A percentile compares a stretch with the other conserved stretches of the same genome.
These are phyloP conservation scores for Phengaris alcon DNA, from an alignment of 2,888 invertebrate genomes.

Conservation along the genomic window DNA sequence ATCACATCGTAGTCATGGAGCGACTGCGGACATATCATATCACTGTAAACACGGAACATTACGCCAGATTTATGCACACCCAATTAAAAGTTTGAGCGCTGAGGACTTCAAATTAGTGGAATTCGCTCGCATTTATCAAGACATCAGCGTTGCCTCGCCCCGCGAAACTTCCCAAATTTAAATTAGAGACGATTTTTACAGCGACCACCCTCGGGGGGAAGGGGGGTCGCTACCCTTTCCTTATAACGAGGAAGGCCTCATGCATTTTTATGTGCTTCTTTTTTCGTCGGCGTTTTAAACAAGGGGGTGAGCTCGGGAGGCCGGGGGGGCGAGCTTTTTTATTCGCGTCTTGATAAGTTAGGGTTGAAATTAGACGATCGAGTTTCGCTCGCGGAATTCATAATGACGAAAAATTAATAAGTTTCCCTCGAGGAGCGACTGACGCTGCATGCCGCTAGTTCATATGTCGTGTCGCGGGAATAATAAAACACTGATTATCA, in stretches of 20 bases:
- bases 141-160: conserved; percentile 75
- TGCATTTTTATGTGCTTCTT: conserved; percentile 81
- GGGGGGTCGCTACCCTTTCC: conserved; percentile 77
- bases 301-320: conserved; percentile 77
- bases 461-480: not conserved
- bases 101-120: conserved; percentile 76
- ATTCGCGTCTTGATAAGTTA: conserved; percentile 81
- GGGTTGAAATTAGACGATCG: conserved; percentile 80
- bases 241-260: conserved; percentile 81
- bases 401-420: conserved; percentile 79
- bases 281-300: conserved; percentile 80
- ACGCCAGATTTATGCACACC: conserved; percentile 72
- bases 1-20: conserved; percentile 52
- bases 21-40: conserved; percentile 58
- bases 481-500: conserved; percentile 16
- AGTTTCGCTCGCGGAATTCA: conserved; percentile 80
- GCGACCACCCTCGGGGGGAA: conserved; percentile 70
- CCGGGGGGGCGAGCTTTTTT: conserved; percentile 77
- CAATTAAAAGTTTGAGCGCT: conserved; percentile 76
- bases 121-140: conserved; percentile 77
- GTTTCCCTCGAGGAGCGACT: conserved; percentile 72
- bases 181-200: conserved; percentile 80
- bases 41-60: conserved; percentile 71
- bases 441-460: conserved; percentile 36
- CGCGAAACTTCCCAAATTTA: conserved; percentile 79